Conservation (phyloP, 1,140 invertebrate species). For the Bombus pyrosoma region DNA sequence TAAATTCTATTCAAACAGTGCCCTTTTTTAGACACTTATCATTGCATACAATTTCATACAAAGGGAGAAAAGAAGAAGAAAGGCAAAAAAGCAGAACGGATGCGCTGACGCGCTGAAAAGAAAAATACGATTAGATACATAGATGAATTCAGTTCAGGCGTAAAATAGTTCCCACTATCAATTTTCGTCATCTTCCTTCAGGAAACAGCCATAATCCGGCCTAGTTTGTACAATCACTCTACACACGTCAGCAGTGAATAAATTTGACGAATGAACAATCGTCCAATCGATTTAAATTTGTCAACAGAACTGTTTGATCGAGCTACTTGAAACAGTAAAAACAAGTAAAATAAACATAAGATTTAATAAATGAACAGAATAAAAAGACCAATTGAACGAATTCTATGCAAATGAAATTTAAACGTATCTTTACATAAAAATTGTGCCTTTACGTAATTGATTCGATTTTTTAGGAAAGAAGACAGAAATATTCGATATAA, state of each 20-base stretch:
- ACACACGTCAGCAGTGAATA: neutral
- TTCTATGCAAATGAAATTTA: neutral
- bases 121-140: conserved; percentile 9
- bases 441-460: no score
- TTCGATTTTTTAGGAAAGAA: no score
- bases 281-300: neutral
- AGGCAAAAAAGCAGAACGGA: neutral
- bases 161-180: conserved; percentile 4
- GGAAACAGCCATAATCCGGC: conserved; percentile 2
- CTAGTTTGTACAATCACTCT: conserved; percentile 11
- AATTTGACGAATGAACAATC: neutral
- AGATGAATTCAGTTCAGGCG: neutral
- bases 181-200: conserved; percentile 7
- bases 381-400: neutral
- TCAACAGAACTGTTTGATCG: neutral
- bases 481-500: no score
- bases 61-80: neutral
- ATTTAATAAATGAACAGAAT: neutral
- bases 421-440: neutral
- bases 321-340: neutral
- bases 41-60: neutral
- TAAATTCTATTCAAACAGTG: neutral
- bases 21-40: neutral
- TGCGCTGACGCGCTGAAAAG: neutral
- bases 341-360: neutral